Conservation (phyloP, 2,797 vertebrate genomes). For the Diplodus sargus region DNA sequence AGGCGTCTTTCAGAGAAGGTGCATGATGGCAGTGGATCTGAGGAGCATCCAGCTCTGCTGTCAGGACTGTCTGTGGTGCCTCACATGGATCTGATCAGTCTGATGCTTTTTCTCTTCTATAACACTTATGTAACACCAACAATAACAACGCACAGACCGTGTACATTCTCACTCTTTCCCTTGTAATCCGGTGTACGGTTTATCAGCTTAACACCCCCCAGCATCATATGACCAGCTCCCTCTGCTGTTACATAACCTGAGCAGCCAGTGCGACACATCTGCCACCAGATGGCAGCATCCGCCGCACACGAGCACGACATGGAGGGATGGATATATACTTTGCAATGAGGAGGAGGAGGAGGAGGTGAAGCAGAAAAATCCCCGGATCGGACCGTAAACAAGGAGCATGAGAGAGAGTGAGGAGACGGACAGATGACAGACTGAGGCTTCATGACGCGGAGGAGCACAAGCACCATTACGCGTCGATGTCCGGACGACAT, state of each 20-base stretch:
- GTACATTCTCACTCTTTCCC: neutral
- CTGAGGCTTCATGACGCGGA: neutral
- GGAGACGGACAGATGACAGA: constrained; percentile 30
- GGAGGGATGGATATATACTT: constrained; percentile 2
- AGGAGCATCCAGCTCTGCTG: neutral
- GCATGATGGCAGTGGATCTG: neutral
- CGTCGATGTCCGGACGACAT: constrained; percentile 26
- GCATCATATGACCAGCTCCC: constrained; percentile 36
- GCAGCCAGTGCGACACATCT: constrained; percentile 47
- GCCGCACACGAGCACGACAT: constrained; percentile 12
- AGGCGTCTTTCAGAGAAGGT: no score
- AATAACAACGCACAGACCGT: neutral
- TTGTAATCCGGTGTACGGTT: constrained; percentile 39
- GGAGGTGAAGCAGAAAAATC: constrained; percentile 31
- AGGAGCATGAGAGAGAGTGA: constrained; percentile 52
- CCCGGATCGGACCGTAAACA: constrained; percentile 72
- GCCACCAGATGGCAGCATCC: constrained; percentile 72
- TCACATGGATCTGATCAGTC: neutral
- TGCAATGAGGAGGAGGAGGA: constrained; percentile 27
- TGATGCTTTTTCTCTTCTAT: neutral
- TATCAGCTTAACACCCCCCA: constrained; percentile 12
- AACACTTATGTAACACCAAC: neutral
- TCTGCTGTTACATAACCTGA: constrained; percentile 59
- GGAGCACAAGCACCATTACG: neutral
- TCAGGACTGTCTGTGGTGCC: neutral